Percentiles rank a stretch among this genome's conserved stretches.
These are phyloP conservation scores for Polydrusus cervinus DNA, from an alignment of 2,888 invertebrate species.

Conservation along the genomic window DNA sequence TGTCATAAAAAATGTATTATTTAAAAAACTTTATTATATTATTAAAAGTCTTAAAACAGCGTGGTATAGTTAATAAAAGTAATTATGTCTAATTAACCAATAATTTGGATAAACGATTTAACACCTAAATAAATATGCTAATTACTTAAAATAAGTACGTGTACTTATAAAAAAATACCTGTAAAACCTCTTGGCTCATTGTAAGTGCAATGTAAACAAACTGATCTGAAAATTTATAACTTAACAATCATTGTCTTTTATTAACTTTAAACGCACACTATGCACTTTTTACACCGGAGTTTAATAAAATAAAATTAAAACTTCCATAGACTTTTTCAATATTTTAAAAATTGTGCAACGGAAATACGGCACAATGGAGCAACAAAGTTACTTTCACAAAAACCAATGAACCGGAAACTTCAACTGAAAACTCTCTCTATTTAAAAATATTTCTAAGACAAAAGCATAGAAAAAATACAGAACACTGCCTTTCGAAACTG, in stretches of 20 bases:
- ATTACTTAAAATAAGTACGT: neutral
- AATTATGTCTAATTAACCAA: slow-evolving; percentile 20
- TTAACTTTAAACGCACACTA: slow-evolving; percentile 7
- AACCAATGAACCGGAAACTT: slow-evolving; percentile 40
- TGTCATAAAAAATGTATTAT: too few species aligned
- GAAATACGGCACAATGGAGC: slow-evolving; percentile 70
- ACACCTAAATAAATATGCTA: slow-evolving; percentile 7
- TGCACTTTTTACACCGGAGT: slow-evolving; percentile 53
- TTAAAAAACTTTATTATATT: too few species aligned
- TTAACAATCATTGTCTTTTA: slow-evolving; percentile 5
- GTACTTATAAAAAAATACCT: slow-evolving; percentile 28
- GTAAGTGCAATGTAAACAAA: slow-evolving; percentile 23
- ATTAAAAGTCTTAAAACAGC: too few species aligned
- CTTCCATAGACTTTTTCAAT: slow-evolving; percentile 71
- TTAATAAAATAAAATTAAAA: slow-evolving; percentile 73
- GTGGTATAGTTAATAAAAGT: too few species aligned
- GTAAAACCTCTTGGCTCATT: slow-evolving; percentile 51
- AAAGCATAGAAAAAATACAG: neutral
- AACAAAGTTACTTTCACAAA: slow-evolving; percentile 45
- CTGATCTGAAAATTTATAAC: slow-evolving; percentile 22
- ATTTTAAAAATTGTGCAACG: slow-evolving; percentile 71
- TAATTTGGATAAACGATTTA: slow-evolving; percentile 26
- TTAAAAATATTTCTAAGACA: neutral
- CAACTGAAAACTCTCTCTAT: slow-evolving; percentile 13
- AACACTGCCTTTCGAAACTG: slow-evolving; percentile 6